Conservation (phyloP, 2,797 vertebrate genomes). For the Naso thynnoides region DNA sequence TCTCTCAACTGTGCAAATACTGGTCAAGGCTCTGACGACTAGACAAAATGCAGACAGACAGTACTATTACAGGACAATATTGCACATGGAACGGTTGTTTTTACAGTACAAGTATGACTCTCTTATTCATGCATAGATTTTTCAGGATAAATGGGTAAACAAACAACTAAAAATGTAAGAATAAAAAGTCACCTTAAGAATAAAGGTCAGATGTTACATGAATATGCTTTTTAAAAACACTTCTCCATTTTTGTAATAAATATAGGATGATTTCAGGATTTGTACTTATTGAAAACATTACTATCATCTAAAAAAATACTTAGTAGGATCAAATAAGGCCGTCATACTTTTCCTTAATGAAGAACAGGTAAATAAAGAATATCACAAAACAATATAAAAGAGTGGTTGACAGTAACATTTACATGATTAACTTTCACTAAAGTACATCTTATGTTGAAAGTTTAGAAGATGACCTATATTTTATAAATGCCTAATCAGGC, state of each 20-base stretch:
- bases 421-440: slow-evolving; percentile 31
- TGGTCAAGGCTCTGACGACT: slow-evolving; percentile 48
- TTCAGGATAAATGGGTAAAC: slow-evolving; percentile 60
- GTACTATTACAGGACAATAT: slow-evolving; percentile 65
- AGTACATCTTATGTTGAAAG: slow-evolving; percentile 26
- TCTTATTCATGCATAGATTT: slow-evolving; percentile 79
- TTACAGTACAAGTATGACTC: slow-evolving; percentile 66
- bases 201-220: slow-evolving; percentile 39
- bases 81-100: slow-evolving; percentile 68
- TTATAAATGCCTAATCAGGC: slow-evolving; percentile 47
- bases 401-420: slow-evolving; percentile 43
- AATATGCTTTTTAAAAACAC: slow-evolving; percentile 65
- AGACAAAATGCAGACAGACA: slow-evolving; percentile 57
- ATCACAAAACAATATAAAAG: slow-evolving; percentile 64
- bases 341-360: slow-evolving; percentile 47
- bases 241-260: slow-evolving; percentile 64
- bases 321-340: slow-evolving; percentile 75
- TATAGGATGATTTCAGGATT: slow-evolving; percentile 60
- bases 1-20: slow-evolving; percentile 71
- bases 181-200: slow-evolving; percentile 51
- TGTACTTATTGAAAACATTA: slow-evolving; percentile 61
- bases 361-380: slow-evolving; percentile 43
- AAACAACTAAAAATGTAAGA: slow-evolving; percentile 49
- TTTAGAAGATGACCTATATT: slow-evolving; percentile 40
- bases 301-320: slow-evolving; percentile 69